A percentile compares a stretch with the other conserved stretches of the same genome.
Conservation (phyloP, 2,113 vertebrate genomes). For the Naja naja region DNA sequence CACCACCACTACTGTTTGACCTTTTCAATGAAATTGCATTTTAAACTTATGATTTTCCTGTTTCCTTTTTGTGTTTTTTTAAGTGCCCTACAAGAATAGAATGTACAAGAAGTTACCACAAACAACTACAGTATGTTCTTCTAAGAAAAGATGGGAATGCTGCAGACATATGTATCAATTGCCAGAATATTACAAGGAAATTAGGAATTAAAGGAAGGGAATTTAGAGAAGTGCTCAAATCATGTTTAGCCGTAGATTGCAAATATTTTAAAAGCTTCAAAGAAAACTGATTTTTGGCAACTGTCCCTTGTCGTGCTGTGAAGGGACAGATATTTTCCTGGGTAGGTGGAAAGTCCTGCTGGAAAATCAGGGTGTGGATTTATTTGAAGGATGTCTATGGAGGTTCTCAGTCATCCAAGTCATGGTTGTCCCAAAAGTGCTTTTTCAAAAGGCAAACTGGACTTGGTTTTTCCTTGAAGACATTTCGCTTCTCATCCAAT, state of each 20-base stretch:
- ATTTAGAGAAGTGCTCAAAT: background rate
- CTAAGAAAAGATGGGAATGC: background rate
- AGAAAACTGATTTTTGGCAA: background rate
- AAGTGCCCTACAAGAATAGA: background rate
- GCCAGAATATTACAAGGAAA: background rate
- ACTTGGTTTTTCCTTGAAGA: background rate
- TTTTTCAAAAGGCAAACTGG: background rate
- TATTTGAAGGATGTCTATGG: background rate
- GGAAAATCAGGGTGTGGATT: background rate
- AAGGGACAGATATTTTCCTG: background rate
- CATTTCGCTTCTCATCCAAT: background rate
- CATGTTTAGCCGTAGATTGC: background rate
- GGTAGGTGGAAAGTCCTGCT: background rate
- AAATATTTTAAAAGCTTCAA: background rate
- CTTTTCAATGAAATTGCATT: constrained; percentile 39
- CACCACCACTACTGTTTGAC: constrained; percentile 4
- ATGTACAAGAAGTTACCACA: background rate
- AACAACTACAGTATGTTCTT: background rate
- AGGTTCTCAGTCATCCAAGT: background rate
- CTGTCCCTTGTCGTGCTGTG: background rate
- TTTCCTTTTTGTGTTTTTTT: background rate
- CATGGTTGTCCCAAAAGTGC: background rate
- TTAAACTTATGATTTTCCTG: background rate
- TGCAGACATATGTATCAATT: background rate
- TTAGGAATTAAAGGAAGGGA: background rate